Base-by-base conservation (phyloP, 2,888 invertebrate species). In the Hedya salicella region DNA sequence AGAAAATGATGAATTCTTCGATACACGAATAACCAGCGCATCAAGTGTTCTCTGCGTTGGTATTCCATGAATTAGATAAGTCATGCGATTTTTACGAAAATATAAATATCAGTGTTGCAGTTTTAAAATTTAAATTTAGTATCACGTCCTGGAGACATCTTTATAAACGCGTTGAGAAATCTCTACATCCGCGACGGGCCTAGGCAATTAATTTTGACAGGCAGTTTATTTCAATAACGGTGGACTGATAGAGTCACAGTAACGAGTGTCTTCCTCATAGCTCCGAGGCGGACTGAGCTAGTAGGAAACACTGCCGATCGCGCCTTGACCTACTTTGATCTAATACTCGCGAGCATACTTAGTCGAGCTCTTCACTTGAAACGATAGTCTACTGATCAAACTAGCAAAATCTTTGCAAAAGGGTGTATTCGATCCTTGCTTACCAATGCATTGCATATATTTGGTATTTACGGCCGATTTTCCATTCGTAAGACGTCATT, bases 241-340 rank as follows among this genome's bases (percentile, higher is more conserved):
- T 73, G 71, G 75, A 78, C 73, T 79, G 79, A 82, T 60, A 39
- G 48, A 78, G 78, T 78, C 74, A 70, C 75, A 79, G 76, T 88
- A 88, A 89, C 82, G 79, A 87, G 85, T 77, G 80, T 78, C 87
- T 88, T 91, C 89, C 89, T 89, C 78, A 78, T 84, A 77, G 71
- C 72, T 67, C 68, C 67, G 72, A 74, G 71, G 77, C 75, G 78
- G 73, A 56, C 49, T 44, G 71, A 71, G 75, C 75, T 74, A 82
- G 86, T 86, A 91, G 90, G 89, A 90, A 90, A 87, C 87, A 81
- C 73, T 78, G 71, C 78, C 80, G 76, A 79, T 72, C 75, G 78
- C 75, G 87, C 91, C 91, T 91, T 91, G 91, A 91, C 91, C 90
- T 81, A 90, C 83, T 88, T 89, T 70, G 68, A 54, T 50, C 61